Conservation (phyloP, 2,113 vertebrate genomes). For the Mesocricetus auratus region DNA sequence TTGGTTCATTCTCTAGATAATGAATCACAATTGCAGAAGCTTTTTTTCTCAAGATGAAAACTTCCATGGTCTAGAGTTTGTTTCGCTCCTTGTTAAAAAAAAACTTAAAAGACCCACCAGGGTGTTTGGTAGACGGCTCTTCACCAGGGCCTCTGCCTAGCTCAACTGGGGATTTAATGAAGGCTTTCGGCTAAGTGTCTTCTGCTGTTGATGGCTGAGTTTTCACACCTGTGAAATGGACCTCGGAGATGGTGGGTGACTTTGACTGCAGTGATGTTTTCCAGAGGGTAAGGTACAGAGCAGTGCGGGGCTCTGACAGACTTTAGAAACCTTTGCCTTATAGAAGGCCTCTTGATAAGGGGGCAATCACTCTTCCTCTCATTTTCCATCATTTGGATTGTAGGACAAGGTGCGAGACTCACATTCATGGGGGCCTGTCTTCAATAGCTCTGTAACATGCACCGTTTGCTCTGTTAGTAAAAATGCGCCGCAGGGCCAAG, state of each 20-base stretch:
- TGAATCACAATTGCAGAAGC: conserved; percentile 14
- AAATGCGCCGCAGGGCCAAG: neutral
- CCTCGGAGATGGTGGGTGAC: neutral
- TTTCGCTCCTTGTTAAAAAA: neutral
- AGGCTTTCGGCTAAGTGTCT: neutral
- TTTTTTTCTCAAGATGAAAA: conserved; percentile 24
- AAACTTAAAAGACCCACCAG: neutral
- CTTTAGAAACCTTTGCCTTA: neutral
- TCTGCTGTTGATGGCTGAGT: neutral
- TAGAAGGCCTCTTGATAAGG: neutral
- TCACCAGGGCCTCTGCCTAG: too few relatives aligned
- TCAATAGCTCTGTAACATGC: neutral
- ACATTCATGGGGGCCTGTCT: neutral
- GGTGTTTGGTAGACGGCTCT: neutral
- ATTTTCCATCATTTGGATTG: neutral
- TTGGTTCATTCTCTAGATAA: conserved; percentile 41
- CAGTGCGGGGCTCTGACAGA: neutral
- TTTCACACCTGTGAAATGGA: neutral
- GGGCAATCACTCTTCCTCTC: neutral
- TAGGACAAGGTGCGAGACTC: neutral
- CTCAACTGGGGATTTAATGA: neutral
- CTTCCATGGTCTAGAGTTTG: neutral
- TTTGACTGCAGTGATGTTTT: neutral
- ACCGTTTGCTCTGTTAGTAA: neutral
- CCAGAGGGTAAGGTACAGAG: neutral